Evolutionary conservation across 2,888 invertebrate species (phyloP), one percentile per base, ranked within the genome.

Genomic region (Siphonodentalium dalli): DNA sequence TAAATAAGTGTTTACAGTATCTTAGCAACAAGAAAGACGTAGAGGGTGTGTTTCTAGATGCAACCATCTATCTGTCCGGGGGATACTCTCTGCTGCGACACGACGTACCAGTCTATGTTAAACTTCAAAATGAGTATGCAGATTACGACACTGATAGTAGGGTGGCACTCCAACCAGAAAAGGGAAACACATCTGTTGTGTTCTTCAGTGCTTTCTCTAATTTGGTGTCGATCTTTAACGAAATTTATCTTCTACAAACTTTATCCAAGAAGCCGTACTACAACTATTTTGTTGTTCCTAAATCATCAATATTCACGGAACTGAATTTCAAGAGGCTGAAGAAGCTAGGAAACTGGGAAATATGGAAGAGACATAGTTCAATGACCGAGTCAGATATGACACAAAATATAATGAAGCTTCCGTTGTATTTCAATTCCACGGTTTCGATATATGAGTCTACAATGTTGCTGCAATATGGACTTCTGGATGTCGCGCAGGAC

Each of bases 381-480:
- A 62, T 9, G 20, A 28, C 11, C 26, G 33, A 5, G n/a, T 8
- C 11, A 1, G 24, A 46, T n/a, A 42, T 73, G 26, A 23, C 7
- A 21, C 35, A 38, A 4, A 40, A 57, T 15, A 62, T 62, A 0
- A 46, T 44, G 6, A 46, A 31, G 1, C 63, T 69, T 15, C 57
- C 68, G 5, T 26, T 65, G 15, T 67, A 65, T 15, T 47, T 49
- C 11, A 73, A 73, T 48, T 57, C 68, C 24, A 73, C 69, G 3
- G 40, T 74, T n/a, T 35, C 75, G 24, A 63, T 67, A 20, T 68
- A 71, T 35, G 76, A 76, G 47, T 72, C 66, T 0, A 61, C 65
- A 24, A 69, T 68, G 63, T 42, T 76, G 24, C 52, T 65, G 28
- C 58, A 63, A 21, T 69, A 62, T 34, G 69, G 68, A 8, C 42